Evolutionary conservation across 2,888 invertebrate genomes (phyloP), one percentile per base, ranked within the genome.

Genomic region (Dascillus cervinus): DNA sequence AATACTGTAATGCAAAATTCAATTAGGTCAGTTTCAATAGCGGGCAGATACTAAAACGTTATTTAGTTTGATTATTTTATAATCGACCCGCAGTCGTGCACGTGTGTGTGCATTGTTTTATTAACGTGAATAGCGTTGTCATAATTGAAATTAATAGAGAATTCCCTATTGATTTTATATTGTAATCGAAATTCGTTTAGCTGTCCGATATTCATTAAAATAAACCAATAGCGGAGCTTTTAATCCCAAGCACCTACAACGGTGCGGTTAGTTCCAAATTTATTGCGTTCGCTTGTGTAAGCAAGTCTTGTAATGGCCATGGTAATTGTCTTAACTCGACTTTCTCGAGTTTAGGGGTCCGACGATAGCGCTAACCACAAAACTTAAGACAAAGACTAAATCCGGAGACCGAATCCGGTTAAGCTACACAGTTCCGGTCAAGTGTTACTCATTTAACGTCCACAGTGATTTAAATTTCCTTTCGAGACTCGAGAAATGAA

Each of bases 61-160:
- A 56, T 56, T 53, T 53, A 51, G 51, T n/a, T 52, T 47, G 51
- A 39, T 49, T 54, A 53, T 53, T 56, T 53, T 47, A 47, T 53
- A 49, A 55, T 48, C 50, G 43, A 45, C 42, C 52, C 42, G 52
- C 55, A 53, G 51, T n/a, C n/a, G n/a, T n/a, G n/a, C n/a, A n/a
- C n/a, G n/a, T n/a, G n/a, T n/a, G n/a, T 50, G 43, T 40, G 42
- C 53, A 55, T 59, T 58, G 58, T 59, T 53, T 53, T 49, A 49
- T 46, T 52, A 50, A 48, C 55, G 54, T 53, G 50, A 57, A 57
- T 56, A 41, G 41, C 35, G 24, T 42, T 44, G 47, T 47, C 55
- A 57, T 56, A 59, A 58, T 50, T 54, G 54, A 56, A 56, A 58
- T 58, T 58, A 58, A 59, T 56, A 55, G 51, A 52, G 58, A 55